Base-by-base conservation (phyloP, 2,888 invertebrate species). In the Seira sanloemensis region DNA sequence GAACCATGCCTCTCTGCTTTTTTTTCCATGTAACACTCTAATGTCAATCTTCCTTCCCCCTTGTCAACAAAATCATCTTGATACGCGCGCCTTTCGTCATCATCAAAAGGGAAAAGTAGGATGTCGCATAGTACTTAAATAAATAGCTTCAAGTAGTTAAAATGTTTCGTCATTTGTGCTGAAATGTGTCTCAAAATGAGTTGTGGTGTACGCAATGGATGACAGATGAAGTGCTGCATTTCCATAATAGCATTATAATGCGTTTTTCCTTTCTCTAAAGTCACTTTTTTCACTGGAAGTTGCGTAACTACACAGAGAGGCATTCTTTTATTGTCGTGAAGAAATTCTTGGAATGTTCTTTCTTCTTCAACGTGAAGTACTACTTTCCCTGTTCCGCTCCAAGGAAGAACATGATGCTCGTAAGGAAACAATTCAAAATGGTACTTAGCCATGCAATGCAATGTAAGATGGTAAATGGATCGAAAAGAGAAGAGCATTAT, bases 11-110 rank as follows among this genome's bases (percentile, higher is more conserved):
- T n/a, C n/a, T n/a, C n/a, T n/a, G n/a, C 80, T 69, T 27, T 81
- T 81, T 81, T 69, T 37, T 5, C 21, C 25, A n/a, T 21, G 21
- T 19, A 75, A 62, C 74, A 74, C 79, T 54, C 80, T 80, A 16
- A 24, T 71, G 81, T 81, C 81, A 81, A 81, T 81, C 81, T 81
- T 81, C 71, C 71, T 71, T 72, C 69, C n/a, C 81, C 81, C 75
- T 65, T 76, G 71, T 75, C 81, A 75, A 27, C 81, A 62, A 69
- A 75, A 75, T 81, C 58, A 58, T 80, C 66, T 18, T 26, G 50
- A 50, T 54, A 25, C 19, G 66, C 54, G 66, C 24, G 71, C 37
- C 21, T 78, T 65, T 78, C 72, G 16, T 73, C 73, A 67, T 79
- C 73, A 67, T 50, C 54, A 54, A 23, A 26, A 19, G 23, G 50